Percentiles rank a stretch among this genome's conserved stretches.
Conservation (phyloP, 2,113 vertebrate genomes). For the Tetrax tetrax region DNA sequence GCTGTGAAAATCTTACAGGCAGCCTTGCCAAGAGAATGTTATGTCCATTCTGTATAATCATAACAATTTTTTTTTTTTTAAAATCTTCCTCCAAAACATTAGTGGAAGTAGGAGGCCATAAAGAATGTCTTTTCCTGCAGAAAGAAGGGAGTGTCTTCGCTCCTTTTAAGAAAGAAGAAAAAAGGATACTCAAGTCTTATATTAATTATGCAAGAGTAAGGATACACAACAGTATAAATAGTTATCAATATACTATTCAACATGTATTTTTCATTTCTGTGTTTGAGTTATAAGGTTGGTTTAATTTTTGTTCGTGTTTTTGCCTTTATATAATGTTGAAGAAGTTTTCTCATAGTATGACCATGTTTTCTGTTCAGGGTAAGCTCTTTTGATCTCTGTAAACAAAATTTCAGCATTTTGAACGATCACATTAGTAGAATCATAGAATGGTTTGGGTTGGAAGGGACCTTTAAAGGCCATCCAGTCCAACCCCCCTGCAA, state of each 20-base stretch:
- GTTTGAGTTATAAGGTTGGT: neutral
- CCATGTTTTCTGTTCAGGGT: neutral
- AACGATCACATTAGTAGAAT: neutral
- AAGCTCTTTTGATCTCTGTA: neutral
- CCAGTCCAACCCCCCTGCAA: too few species aligned
- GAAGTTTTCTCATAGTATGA: neutral
- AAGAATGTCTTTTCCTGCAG: neutral
- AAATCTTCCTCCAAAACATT: neutral
- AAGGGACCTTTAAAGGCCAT: too few species aligned
- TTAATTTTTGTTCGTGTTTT: neutral
- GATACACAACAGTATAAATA: neutral
- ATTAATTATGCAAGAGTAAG: neutral
- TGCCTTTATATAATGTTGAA: neutral
- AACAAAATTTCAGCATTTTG: neutral
- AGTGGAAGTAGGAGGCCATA: neutral
- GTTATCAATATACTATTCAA: neutral
- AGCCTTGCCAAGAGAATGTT: neutral
- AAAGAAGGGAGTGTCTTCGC: neutral
- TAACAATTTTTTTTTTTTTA: neutral
- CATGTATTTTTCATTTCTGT: neutral
- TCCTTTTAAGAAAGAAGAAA: neutral
- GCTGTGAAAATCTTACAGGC: neutral
- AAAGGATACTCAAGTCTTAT: fast-evolving
- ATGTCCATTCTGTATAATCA: neutral
- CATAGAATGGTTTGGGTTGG: too few species aligned